Conservation (phyloP, 2,113 vertebrate species). For the Actinemys pallida region DNA sequence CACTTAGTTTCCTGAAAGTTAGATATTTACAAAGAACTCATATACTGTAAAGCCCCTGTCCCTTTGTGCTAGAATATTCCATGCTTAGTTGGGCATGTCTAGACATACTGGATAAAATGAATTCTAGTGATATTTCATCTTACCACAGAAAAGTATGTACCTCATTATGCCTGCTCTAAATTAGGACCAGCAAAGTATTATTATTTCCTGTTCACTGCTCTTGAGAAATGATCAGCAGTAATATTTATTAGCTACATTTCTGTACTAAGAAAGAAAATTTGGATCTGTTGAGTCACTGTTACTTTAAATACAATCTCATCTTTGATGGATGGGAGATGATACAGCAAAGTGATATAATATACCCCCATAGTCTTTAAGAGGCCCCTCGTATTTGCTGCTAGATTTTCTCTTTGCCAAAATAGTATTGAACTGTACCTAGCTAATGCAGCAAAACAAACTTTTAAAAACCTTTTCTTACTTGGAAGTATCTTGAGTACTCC, state of each 20-base stretch:
- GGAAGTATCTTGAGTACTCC: neutral
- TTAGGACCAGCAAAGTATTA: conserved; percentile 23
- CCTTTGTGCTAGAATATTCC: neutral
- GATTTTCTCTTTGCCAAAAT: neutral
- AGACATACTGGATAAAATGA: conserved; percentile 3
- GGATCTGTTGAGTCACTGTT: neutral
- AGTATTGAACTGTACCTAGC: neutral
- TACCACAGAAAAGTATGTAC: conserved; percentile 36
- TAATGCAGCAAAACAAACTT: neutral
- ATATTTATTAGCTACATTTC: neutral
- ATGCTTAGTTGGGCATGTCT: conserved; percentile 33
- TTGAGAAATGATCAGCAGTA: neutral
- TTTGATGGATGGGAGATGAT: neutral
- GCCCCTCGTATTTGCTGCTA: neutral
- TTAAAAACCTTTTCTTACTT: conserved; percentile 13
- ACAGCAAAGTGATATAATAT: conserved; percentile 21
- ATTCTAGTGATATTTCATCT: conserved; percentile 33
- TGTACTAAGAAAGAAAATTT: conserved; percentile 18
- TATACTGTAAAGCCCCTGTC: conserved; percentile 28
- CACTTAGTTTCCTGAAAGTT: conserved; percentile 36
- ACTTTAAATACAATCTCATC: neutral
- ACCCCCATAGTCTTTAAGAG: conserved; percentile 1
- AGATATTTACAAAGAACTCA: conserved; percentile 43
- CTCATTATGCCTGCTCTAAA: conserved; percentile 46
- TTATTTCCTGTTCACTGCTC: neutral